Evolutionary conservation across 2,113 vertebrate genomes (phyloP).

Genomic region (Amazona guildingii): DNA sequence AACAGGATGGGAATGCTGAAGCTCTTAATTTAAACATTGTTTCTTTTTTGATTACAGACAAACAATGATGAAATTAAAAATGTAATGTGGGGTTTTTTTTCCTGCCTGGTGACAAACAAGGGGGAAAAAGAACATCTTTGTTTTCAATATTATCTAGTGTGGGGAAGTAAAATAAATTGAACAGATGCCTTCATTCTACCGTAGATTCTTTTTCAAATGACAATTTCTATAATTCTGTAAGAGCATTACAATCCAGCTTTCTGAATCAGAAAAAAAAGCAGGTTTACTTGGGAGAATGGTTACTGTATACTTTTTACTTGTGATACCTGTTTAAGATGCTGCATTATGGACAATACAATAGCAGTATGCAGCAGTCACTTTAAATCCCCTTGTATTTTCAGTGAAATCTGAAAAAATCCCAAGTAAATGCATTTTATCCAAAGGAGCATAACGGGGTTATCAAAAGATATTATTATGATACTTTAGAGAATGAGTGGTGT

Average conservation of each 20-base stretch:
- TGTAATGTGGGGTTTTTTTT: not conserved
- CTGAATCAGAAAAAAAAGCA: not conserved
- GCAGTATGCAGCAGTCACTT: not conserved
- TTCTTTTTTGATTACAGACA: constrained; percentile 41
- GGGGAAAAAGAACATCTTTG: not conserved
- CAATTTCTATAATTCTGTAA: not conserved
- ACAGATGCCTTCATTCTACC: constrained; percentile 6
- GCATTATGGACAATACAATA: not conserved
- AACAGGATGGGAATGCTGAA: not conserved
- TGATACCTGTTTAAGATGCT: not conserved
- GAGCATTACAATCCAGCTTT: not conserved
- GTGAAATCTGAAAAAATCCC: not conserved
- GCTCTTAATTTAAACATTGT: constrained; percentile 5
- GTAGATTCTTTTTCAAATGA: not conserved
- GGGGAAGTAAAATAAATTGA: constrained; percentile 51
- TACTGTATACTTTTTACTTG: not conserved
- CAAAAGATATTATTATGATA: not conserved
- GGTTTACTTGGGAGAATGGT: not conserved
- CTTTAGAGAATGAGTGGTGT: not conserved
- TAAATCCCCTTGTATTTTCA: not conserved
- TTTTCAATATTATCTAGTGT: constrained; percentile 35
- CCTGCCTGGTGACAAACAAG: constrained; percentile 7
- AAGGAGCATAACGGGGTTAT: not conserved
- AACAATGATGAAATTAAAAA: constrained; percentile 32
- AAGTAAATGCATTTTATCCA: not conserved